A percentile compares a stretch with the other conserved stretches of the same genome.
Conservation (phyloP, 1,140 invertebrate genomes). For the Leptinotarsa lineolata region DNA sequence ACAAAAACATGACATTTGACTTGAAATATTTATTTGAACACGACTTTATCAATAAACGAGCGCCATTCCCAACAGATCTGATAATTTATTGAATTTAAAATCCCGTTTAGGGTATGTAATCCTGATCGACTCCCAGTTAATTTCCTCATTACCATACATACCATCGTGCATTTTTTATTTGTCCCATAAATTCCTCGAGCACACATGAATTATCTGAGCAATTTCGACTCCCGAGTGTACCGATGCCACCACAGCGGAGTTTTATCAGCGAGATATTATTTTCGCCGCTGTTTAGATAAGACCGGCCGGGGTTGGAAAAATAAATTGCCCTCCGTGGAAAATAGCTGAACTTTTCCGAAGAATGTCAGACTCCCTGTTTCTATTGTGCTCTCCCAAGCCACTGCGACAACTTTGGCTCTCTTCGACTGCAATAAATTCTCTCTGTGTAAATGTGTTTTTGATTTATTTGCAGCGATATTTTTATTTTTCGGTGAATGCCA, state of each 20-base stretch:
- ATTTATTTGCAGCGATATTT: neutral
- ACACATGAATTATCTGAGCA: constrained; percentile 29
- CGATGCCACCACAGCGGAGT: constrained; percentile 47
- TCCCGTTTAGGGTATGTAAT: too few species aligned
- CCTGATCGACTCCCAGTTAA: neutral
- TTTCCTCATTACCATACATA: constrained; percentile 1
- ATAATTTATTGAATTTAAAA: too few species aligned
- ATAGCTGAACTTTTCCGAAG: constrained; percentile 56
- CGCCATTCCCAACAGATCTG: too few species aligned
- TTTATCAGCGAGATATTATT: constrained; percentile 58
- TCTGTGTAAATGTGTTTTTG: neutral
- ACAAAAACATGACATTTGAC: too few species aligned
- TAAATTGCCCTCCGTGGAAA: constrained; percentile 57
- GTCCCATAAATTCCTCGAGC: constrained; percentile 49
- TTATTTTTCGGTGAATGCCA: neutral
- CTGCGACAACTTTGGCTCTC: constrained; percentile 33
- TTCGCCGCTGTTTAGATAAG: constrained; percentile 58
- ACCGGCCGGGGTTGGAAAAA: constrained; percentile 55
- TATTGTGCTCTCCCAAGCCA: constrained; percentile 45
- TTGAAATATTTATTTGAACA: too few species aligned
- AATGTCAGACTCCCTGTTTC: constrained; percentile 47
- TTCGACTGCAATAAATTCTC: constrained; percentile 3
- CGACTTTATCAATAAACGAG: too few species aligned
- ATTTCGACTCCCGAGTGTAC: constrained; percentile 47
- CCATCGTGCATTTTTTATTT: constrained; percentile 9